These are phyloP conservation scores for Amyelois transitella DNA, from an alignment of 1,140 invertebrate genomes.

Conservation along the genomic window DNA sequence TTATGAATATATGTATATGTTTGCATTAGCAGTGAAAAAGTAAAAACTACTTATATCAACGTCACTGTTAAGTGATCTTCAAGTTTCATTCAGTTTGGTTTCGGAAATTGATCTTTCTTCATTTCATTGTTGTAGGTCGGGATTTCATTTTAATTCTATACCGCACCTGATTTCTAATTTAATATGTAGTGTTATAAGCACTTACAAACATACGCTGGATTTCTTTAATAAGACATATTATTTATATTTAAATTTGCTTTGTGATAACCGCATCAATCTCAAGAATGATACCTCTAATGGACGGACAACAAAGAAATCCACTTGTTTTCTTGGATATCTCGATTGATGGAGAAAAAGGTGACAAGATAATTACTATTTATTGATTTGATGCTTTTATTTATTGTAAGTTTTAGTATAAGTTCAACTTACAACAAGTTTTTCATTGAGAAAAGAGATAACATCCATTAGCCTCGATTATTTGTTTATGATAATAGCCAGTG, in stretches of 20 bases:
- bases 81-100: neutral
- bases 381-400: neutral
- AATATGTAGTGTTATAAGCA: too few relatives aligned
- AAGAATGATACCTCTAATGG: conserved; percentile 31
- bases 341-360: conserved; percentile 59
- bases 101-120: neutral
- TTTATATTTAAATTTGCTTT: neutral
- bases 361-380: conserved; percentile 14
- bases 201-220: too few relatives aligned
- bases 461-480: neutral
- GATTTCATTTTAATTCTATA: neutral
- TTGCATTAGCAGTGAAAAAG: too few relatives aligned
- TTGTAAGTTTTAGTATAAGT: neutral
- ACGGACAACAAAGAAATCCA: conserved; percentile 50
- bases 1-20: too few relatives aligned
- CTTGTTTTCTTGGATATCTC: conserved; percentile 62
- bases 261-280: neutral
- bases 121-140: neutral
- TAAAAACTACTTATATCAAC: neutral
- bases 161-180: neutral
- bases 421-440: neutral
- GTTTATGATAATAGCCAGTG: too few relatives aligned
- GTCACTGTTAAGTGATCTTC: neutral
- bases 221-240: neutral
- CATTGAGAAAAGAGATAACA: neutral